Evolutionary conservation across 2,797 vertebrate species (phyloP), one percentile per base, ranked within the genome.

Genomic region (Rhyacichthys aspro): DNA sequence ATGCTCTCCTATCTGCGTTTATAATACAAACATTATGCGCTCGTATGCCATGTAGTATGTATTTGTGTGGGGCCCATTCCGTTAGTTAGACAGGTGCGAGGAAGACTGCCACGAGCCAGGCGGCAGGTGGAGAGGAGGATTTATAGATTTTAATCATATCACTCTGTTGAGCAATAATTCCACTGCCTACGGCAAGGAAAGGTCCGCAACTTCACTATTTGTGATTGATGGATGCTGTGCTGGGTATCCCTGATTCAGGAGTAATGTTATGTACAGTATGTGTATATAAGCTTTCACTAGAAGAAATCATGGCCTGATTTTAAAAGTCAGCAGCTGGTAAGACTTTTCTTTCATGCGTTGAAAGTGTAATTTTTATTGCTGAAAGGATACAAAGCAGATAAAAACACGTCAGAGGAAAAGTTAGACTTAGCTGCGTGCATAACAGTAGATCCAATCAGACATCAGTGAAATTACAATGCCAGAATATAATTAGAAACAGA

Each of bases 91-190:
- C 91, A 91, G 91, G 88, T 91, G 89, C 79, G 80, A 80, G 76
- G 70, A 72, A 59, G 73, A 67, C 75, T 82, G 84, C 83, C 88
- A 87, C 86, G 83, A 86, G 85, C 80, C 85, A 85, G 77, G 85
- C 84, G n/a, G 85, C 91, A 91, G 89, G 89, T 92, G 89, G 65
- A 78, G 84, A 78, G 79, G 88, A 78, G 88, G 80, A 91, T 90
- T 89, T 91, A 87, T 88, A 91, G 91, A 90, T 91, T 89, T 90
- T 86, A 90, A 90, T 92, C 85, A 33, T 73, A 81, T 82, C 66
- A 70, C 70, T 69, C 56, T 88, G 84, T 91, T 93, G 83, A 86
- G 85, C 81, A 91, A 90, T 90, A 87, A 88, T 89, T 90, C 70
- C 80, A 76, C 38, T 46, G 88, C 88, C 83, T 63, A 3, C 59